phyloP scores from a whole-genome alignment of 2,888 invertebrate species.

The Catonia carolina region DNA sequence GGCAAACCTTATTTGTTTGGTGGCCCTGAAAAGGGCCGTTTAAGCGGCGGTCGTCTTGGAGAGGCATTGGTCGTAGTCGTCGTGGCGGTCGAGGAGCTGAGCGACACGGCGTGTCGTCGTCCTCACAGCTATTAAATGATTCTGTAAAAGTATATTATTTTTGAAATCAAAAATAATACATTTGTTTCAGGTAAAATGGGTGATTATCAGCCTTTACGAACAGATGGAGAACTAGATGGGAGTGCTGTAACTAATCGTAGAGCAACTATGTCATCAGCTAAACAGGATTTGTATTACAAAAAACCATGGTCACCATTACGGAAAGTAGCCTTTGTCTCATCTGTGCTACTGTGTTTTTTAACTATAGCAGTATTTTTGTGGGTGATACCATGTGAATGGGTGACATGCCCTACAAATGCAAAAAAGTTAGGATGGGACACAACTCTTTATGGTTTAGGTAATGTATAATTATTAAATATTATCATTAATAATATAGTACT shows the following conservation, averaged over 20 bases:
- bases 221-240: conserved; percentile 25
- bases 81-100: no score
- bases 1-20: no score
- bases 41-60: no score
- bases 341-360: conserved; percentile 62
- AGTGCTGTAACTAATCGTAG: not conserved
- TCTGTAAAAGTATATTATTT: no score
- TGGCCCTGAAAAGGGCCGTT: no score
- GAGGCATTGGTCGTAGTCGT: no score
- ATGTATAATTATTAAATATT: no score
- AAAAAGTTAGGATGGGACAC: conserved; percentile 41
- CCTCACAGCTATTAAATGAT: no score
- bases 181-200: no score
- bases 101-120: no score
- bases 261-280: conserved; percentile 6
- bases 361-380: conserved; percentile 67
- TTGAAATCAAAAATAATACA: no score
- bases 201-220: conserved; percentile 33
- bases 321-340: conserved; percentile 60
- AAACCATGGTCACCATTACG: conserved; percentile 60
- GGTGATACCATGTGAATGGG: conserved; percentile 66
- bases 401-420: conserved; percentile 51
- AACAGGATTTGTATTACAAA: conserved; percentile 37
- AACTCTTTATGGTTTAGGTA: conserved; percentile 43
- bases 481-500: no score